Evolutionary conservation across 2,888 invertebrate genomes (phyloP), one percentile per base, ranked within the genome.

Genomic region (Harpalus rufipes): DNA sequence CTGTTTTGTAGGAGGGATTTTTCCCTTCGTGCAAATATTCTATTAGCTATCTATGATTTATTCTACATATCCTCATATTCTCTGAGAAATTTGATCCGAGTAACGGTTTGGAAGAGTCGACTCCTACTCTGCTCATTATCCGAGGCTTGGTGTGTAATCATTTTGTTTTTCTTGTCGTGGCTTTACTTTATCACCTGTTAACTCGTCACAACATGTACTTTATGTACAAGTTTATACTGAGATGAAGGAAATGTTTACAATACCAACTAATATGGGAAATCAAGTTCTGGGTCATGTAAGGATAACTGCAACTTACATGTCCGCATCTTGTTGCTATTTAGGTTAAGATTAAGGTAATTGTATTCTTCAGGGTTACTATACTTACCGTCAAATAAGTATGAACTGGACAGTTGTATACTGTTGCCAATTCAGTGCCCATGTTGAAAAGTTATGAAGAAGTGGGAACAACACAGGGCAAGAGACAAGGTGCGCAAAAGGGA

Each of bases 111-210:
- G 32, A 68, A 68, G 32, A 68, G n/a, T 68, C 32, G 39, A 32
- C 32, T 32, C 68, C 68, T 68, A 12, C 39, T 32, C 68, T 25
- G 68, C 68, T 68, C 68, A 68, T 68, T 68, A 68, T 68, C 68
- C 39, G 12, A 32, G 68, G 8, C 68, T 12, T 14, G 32, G 68
- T 68, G 39, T 68, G 68, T 41, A 68, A 68, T 68, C 68, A 68
- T 68, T 68, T 68, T 68, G 68, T 68, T 68, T 68, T 68, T 68
- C 68, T 32, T 68, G 68, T 39, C 68, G 7, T 25, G 25, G n/a
- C 32, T 68, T 68, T 68, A 39, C 32, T 68, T 68, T 68, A 68
- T 68, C 68, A 68, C 68, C 68, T 68, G 68, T 68, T 68, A 68
- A 68, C 68, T 68, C 68, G 68, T 68, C 68, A 68, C 68, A 14